Evolutionary conservation across 2,888 invertebrate species (phyloP).

Genomic region (Pollenia labialis): DNA sequence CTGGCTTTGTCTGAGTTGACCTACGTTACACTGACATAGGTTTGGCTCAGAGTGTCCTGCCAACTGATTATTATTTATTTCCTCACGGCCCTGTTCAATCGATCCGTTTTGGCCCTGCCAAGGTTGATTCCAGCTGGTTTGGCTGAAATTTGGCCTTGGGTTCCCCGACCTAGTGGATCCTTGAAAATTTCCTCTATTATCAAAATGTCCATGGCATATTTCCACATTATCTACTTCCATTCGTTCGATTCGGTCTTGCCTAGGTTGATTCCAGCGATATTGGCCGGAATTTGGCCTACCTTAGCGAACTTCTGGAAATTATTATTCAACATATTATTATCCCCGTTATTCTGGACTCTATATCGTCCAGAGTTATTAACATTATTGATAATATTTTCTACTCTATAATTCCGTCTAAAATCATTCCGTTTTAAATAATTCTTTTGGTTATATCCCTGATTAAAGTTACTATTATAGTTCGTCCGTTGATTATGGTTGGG

Average conservation of each 20-base stretch:
- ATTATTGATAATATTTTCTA: no score
- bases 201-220: background rate
- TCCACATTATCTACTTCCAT: constrained; percentile 44
- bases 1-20: no score
- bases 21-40: constrained; percentile 16
- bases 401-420: no score
- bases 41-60: constrained; percentile 34
- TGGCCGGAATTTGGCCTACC: constrained; percentile 43
- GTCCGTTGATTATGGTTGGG: background rate
- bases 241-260: constrained; percentile 33
- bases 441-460: no score
- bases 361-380: no score
- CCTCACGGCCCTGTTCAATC: background rate
- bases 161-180: constrained; percentile 26
- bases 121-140: constrained; percentile 14
- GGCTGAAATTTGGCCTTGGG: constrained; percentile 19
- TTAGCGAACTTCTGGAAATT: constrained; percentile 11
- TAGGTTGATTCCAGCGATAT: constrained; percentile 45
- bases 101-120: constrained; percentile 42
- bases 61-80: background rate
- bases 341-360: no score
- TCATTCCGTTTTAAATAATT: no score
- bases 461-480: background rate
- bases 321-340: background rate
- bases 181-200: constrained; percentile 8